Percentiles rank a stretch among this genome's conserved stretches.
phyloP scores from a whole-genome alignment of 2,888 invertebrate species.

The Microctonus hyperodae region DNA sequence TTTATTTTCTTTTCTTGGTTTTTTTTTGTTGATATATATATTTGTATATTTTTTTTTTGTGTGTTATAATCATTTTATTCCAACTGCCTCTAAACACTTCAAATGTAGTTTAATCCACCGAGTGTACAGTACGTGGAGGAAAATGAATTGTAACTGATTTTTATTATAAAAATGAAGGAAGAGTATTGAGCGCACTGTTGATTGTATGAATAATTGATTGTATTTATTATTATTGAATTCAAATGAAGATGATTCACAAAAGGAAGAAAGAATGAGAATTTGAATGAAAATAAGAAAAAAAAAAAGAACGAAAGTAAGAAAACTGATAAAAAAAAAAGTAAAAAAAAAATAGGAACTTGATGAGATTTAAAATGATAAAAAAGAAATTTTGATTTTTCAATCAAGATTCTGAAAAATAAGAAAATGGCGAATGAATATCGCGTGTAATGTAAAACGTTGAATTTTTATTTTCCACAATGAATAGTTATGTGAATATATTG shows the following conservation, averaged over 20 bases:
- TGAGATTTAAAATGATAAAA: constrained; percentile 1
- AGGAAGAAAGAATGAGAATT: background rate
- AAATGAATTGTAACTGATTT: constrained; percentile 14
- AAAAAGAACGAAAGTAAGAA: constrained; percentile 19
- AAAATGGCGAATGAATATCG: constrained; percentile 28
- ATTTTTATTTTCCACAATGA: constrained; percentile 60
- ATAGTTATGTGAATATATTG: constrained; percentile 61
- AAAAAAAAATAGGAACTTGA: constrained; percentile 11
- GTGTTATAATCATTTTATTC: constrained; percentile 7
- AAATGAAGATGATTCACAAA: constrained; percentile 26
- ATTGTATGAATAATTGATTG: constrained; percentile 43
- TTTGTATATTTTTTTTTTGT: background rate
- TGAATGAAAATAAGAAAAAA: constrained; percentile 25
- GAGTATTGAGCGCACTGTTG: constrained; percentile 28
- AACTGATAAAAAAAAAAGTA: constrained; percentile 24
- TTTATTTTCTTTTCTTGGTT: too few species aligned
- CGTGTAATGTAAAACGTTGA: constrained; percentile 57
- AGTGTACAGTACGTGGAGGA: constrained; percentile 19
- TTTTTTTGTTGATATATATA: constrained; percentile 3
- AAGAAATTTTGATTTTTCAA: too few species aligned
- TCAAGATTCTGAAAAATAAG: too few species aligned
- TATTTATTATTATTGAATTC: constrained; percentile 43
- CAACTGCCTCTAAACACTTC: constrained; percentile 7
- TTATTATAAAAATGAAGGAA: constrained; percentile 13
- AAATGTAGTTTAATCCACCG: background rate